Conservation (phyloP, 2,113 vertebrate genomes). For the Vimba vimba region DNA sequence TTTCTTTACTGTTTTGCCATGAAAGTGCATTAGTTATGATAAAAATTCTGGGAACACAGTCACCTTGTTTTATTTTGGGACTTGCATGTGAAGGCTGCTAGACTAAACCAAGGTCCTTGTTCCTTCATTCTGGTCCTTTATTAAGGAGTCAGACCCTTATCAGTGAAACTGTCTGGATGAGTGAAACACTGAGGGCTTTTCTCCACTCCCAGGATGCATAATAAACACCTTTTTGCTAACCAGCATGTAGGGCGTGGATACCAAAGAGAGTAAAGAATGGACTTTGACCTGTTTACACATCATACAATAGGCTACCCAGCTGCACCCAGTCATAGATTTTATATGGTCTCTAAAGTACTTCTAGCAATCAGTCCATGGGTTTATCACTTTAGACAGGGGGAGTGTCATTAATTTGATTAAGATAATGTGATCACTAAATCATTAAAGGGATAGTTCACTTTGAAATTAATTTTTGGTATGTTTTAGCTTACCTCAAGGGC, state of each 20-base stretch:
- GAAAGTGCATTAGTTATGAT: neutral
- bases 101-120: slow-evolving; percentile 43
- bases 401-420: slow-evolving; percentile 1
- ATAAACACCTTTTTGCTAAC: neutral
- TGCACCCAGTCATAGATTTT: slow-evolving; percentile 47
- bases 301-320: slow-evolving; percentile 24
- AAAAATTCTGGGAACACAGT: slow-evolving; percentile 55
- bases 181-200: slow-evolving; percentile 20
- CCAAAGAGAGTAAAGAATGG: slow-evolving; percentile 15
- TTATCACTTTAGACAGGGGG: slow-evolving; percentile 37
- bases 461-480: no score
- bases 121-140: slow-evolving; percentile 30
- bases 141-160: slow-evolving; percentile 35
- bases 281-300: slow-evolving; percentile 47
- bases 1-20: neutral
- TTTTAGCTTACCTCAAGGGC: no score
- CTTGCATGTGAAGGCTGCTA: slow-evolving; percentile 45
- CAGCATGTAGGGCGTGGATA: slow-evolving; percentile 42
- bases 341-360: slow-evolving; percentile 29
- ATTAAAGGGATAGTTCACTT: no score
- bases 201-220: slow-evolving; percentile 28
- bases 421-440: slow-evolving; percentile 1
- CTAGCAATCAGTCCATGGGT: slow-evolving; percentile 27
- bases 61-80: slow-evolving; percentile 55
- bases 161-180: slow-evolving; percentile 9